Evolutionary conservation across 2,113 vertebrate genomes (phyloP).

Genomic region (Meriones unguiculatus): DNA sequence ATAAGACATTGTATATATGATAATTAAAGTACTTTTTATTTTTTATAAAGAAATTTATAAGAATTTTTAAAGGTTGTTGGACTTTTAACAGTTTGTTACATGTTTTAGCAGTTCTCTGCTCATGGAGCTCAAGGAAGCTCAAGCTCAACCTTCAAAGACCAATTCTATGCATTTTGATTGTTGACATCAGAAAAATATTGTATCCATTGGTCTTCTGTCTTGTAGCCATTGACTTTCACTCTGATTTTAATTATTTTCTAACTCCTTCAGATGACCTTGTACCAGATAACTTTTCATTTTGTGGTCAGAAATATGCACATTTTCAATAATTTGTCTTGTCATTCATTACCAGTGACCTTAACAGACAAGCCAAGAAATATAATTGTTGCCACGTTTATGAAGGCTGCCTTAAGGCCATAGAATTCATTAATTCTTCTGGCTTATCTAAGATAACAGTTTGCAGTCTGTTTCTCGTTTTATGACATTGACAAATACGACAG

Average conservation of each 20-base stretch:
- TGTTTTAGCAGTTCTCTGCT: neutral
- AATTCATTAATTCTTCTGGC: constrained; percentile 15
- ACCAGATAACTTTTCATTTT: neutral
- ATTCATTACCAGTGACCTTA: constrained; percentile 51
- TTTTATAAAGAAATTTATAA: neutral
- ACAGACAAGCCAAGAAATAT: neutral
- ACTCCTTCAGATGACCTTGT: neutral
- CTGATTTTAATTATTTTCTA: constrained; percentile 8
- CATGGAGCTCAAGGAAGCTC: neutral
- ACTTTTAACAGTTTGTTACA: constrained; percentile 1
- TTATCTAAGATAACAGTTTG: constrained; percentile 47
- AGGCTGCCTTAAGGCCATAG: neutral
- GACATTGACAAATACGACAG: neutral
- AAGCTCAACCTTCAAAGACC: neutral
- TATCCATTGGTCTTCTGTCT: fast-evolving
- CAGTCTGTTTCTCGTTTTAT: constrained; percentile 53
- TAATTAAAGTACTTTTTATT: neutral
- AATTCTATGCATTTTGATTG: neutral
- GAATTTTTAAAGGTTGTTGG: neutral
- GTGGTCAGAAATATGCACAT: constrained; percentile 4
- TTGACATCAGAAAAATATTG: neutral
- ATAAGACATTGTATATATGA: neutral
- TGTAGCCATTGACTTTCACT: neutral
- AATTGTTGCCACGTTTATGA: constrained; percentile 39
- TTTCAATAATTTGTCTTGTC: neutral